Evolutionary conservation across 2,797 vertebrate species (phyloP).

Genomic region (Cetoscarus ocellatus): DNA sequence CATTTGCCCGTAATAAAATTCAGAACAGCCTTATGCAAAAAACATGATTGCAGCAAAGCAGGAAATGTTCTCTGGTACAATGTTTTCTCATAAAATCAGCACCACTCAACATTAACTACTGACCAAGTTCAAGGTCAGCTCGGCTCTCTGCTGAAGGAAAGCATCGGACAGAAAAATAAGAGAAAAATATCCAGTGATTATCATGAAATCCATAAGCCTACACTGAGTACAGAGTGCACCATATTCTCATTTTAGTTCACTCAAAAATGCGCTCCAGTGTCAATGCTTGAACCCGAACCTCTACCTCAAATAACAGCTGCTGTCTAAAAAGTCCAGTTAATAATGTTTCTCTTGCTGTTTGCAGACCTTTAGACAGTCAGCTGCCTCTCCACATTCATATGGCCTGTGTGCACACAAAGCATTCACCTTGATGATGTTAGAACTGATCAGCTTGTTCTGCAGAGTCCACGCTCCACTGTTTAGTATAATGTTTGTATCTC

Average conservation of each 20-base stretch:
- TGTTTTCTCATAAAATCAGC: neutral
- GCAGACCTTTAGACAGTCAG: neutral
- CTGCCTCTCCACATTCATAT: neutral
- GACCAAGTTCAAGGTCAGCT: neutral
- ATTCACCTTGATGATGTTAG: neutral
- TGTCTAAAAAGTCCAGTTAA: neutral
- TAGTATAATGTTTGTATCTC: conserved; percentile 1
- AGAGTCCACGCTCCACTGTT: conserved; percentile 1
- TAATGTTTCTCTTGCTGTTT: neutral
- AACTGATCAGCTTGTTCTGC: neutral
- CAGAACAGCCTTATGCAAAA: neutral
- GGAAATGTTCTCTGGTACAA: neutral
- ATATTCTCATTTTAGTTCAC: neutral
- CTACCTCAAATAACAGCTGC: neutral
- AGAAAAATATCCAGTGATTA: neutral
- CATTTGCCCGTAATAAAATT: neutral
- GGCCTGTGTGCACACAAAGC: neutral
- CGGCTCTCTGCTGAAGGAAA: neutral
- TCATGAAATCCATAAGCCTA: neutral
- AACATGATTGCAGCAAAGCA: neutral
- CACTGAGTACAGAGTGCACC: neutral
- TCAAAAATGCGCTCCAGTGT: neutral
- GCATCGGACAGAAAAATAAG: neutral
- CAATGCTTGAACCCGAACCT: neutral
- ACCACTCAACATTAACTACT: neutral